Conservation (phyloP, 2,113 vertebrate genomes). For the Caloenas nicobarica region DNA sequence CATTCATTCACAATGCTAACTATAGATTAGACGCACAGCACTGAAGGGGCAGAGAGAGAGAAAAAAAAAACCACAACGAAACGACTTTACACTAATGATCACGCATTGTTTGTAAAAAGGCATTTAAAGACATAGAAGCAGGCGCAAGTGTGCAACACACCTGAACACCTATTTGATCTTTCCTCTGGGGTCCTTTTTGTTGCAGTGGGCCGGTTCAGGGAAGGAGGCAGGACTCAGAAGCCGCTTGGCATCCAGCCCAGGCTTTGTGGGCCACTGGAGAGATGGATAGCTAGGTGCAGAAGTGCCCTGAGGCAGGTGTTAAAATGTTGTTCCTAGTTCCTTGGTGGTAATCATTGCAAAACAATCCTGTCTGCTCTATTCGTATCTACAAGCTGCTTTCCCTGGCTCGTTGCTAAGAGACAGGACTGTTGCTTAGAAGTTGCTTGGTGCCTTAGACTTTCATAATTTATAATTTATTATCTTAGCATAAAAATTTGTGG, state of each 20-base stretch:
- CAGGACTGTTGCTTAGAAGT: slow-evolving; percentile 83
- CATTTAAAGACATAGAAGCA: background rate
- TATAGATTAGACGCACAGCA: slow-evolving; percentile 43
- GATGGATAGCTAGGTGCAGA: slow-evolving; percentile 72
- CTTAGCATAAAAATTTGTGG: slow-evolving; percentile 74
- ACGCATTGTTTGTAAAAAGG: background rate
- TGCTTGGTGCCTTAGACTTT: slow-evolving; percentile 74
- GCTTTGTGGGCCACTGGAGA: slow-evolving; percentile 77
- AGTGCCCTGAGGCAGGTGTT: slow-evolving; percentile 81
- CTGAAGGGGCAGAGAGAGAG: slow-evolving; percentile 9
- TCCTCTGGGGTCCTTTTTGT: slow-evolving; percentile 49
- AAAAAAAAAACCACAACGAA: background rate
- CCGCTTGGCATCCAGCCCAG: slow-evolving; percentile 77
- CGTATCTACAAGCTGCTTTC: slow-evolving; percentile 76
- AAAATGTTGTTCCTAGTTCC: slow-evolving; percentile 80
- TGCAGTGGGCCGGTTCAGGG: slow-evolving; percentile 62
- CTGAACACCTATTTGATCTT: slow-evolving; percentile 31
- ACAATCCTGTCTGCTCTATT: slow-evolving; percentile 76
- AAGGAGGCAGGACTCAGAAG: slow-evolving; percentile 70
- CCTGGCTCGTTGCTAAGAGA: slow-evolving; percentile 81
- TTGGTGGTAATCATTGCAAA: slow-evolving; percentile 76
- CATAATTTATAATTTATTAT: slow-evolving; percentile 83
- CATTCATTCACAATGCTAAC: slow-evolving; percentile 61
- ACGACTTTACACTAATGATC: background rate
- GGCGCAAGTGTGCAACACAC: background rate